phyloP scores from a whole-genome alignment of 2,888 invertebrate species.

The Calliopum simillimum region DNA sequence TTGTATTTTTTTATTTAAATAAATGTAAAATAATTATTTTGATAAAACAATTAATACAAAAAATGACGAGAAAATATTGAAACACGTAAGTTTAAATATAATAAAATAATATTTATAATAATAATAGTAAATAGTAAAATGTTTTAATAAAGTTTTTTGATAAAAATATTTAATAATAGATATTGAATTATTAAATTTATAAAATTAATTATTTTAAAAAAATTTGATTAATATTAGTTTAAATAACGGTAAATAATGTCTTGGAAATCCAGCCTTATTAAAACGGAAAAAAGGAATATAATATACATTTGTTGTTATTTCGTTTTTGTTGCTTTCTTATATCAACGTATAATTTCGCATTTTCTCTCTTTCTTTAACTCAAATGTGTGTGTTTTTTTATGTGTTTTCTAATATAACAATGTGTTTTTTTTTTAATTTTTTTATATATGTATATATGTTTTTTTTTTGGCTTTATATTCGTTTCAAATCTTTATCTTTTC shows the following conservation, averaged over 20 bases:
- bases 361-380: conserved; percentile 31
- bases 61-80: conserved; percentile 54
- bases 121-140: conserved; percentile 38
- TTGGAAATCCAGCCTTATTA: conserved; percentile 68
- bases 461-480: conserved; percentile 16
- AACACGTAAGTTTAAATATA: conserved; percentile 48
- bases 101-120: conserved; percentile 37
- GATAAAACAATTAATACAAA: conserved; percentile 40
- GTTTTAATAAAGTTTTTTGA: conserved; percentile 29
- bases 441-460: too few species aligned
- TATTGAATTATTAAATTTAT: conserved; percentile 19
- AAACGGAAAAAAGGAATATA: conserved; percentile 46
- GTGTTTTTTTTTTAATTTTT: conserved; percentile 29
- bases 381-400: conserved; percentile 36
- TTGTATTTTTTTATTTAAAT: conserved; percentile 27
- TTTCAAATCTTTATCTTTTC: conserved; percentile 9
- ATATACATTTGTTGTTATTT: conserved; percentile 43
- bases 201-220: conserved; percentile 25
- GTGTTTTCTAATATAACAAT: conserved; percentile 37
- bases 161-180: conserved; percentile 32
- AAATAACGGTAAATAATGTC: conserved; percentile 62
- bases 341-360: conserved; percentile 29
- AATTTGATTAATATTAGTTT: conserved; percentile 29
- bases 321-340: conserved; percentile 39
- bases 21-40: conserved; percentile 28